Conservation (phyloP, 1,140 invertebrate genomes). For the Drosophila nebulosa region DNA sequence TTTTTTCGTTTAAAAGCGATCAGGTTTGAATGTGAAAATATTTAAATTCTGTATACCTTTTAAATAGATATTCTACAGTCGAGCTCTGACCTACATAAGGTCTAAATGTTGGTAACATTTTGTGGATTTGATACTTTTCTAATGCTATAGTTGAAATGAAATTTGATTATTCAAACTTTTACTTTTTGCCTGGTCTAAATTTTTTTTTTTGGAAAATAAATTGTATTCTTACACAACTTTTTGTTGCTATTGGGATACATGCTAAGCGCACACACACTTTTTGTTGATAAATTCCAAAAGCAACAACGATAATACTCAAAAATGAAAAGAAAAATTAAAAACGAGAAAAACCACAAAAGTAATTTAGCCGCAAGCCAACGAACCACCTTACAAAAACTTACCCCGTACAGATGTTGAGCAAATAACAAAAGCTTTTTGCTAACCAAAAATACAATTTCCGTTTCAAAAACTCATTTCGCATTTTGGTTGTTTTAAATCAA, state of each 20-base stretch:
- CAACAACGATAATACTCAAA: neutral
- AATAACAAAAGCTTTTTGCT: conserved; percentile 53
- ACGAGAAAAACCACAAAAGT: conserved; percentile 42
- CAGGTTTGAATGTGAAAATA: no score
- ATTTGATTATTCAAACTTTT: neutral
- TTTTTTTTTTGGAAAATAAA: neutral
- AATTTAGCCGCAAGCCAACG: conserved; percentile 32
- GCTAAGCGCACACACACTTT: neutral
- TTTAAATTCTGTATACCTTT: no score
- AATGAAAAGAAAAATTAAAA: conserved; percentile 30
- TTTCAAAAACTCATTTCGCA: conserved; percentile 73
- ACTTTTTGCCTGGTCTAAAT: neutral
- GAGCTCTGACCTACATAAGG: no score
- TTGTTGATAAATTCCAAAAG: neutral
- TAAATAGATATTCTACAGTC: no score
- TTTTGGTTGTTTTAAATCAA: conserved; percentile 78
- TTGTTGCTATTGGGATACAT: neutral
- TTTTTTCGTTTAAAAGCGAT: no score
- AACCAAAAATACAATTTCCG: conserved; percentile 76
- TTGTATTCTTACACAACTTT: neutral
- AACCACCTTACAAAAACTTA: conserved; percentile 44
- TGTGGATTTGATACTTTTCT: neutral
- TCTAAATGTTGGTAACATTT: no score
- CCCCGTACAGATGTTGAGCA: conserved; percentile 22
- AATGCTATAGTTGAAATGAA: neutral